phyloP scores from a whole-genome alignment of 2,113 vertebrate genomes.

The Centrocercus urophasianus region DNA sequence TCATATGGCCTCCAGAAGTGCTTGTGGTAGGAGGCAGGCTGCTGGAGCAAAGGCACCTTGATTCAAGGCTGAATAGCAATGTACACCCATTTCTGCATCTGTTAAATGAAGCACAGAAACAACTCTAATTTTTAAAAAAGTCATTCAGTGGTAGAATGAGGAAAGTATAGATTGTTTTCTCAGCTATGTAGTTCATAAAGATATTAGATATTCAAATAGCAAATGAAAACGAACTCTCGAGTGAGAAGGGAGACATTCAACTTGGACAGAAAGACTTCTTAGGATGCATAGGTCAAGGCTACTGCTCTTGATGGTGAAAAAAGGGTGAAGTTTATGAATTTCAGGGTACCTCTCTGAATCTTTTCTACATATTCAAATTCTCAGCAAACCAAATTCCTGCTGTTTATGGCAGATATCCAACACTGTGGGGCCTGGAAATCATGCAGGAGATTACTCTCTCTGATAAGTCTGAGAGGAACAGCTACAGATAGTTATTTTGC shows the following conservation, averaged over 20 bases:
- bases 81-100: neutral
- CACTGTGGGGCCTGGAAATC: neutral
- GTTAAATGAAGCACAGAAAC: neutral
- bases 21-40: neutral
- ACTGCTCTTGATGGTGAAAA: neutral
- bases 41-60: neutral
- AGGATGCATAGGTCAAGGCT: neutral
- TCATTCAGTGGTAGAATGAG: neutral
- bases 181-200: neutral
- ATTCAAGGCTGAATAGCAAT: neutral
- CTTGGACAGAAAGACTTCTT: neutral
- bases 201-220: neutral
- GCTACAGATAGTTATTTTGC: neutral
- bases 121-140: neutral
- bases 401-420: neutral
- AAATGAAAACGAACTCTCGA: neutral
- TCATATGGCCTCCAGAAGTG: neutral
- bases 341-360: neutral
- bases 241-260: neutral
- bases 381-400: neutral
- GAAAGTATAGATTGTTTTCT: neutral
- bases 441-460: too few species aligned
- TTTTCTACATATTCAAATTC: neutral
- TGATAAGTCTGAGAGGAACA: neutral
- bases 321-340: neutral